phyloP scores from a whole-genome alignment of 2,888 invertebrate genomes.

The Cyclophora albipunctata region DNA sequence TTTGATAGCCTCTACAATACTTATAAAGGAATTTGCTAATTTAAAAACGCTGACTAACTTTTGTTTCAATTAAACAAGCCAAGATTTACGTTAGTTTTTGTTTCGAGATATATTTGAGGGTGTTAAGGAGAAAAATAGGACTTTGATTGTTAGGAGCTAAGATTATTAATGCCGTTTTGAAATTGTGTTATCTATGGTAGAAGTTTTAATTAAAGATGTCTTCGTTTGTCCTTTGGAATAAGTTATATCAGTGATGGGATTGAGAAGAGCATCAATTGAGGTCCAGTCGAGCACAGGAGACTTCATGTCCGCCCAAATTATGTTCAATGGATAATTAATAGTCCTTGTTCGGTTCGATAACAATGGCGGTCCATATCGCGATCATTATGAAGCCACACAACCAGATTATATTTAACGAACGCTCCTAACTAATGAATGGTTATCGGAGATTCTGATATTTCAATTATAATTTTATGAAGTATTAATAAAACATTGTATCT shows the following conservation, averaged over 20 bases:
- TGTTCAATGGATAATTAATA: constrained; percentile 74
- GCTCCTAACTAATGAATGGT: constrained; percentile 13
- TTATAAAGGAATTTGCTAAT: constrained; percentile 40
- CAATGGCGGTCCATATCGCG: constrained; percentile 51
- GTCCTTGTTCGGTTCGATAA: constrained; percentile 60
- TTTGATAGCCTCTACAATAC: constrained; percentile 40
- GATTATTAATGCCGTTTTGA: no score
- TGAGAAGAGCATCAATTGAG: constrained; percentile 40
- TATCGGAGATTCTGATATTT: constrained; percentile 17
- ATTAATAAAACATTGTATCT: no score
- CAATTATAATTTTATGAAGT: no score
- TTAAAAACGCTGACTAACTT: constrained; percentile 29
- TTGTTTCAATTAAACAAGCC: constrained; percentile 23
- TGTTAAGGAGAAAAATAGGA: not conserved
- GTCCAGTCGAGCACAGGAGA: constrained; percentile 46
- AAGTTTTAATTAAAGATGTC: no score
- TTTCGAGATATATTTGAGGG: constrained; percentile 2
- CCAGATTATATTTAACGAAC: constrained; percentile 14
- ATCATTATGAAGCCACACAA: constrained; percentile 47
- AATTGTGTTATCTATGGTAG: no score
- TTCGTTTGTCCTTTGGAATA: constrained; percentile 2
- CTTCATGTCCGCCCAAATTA: constrained; percentile 64
- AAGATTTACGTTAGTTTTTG: constrained; percentile 22
- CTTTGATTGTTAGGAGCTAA: no score
- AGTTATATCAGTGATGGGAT: constrained; percentile 23